Conservation (phyloP, 2,888 invertebrate species). For the Eilema caniola region DNA sequence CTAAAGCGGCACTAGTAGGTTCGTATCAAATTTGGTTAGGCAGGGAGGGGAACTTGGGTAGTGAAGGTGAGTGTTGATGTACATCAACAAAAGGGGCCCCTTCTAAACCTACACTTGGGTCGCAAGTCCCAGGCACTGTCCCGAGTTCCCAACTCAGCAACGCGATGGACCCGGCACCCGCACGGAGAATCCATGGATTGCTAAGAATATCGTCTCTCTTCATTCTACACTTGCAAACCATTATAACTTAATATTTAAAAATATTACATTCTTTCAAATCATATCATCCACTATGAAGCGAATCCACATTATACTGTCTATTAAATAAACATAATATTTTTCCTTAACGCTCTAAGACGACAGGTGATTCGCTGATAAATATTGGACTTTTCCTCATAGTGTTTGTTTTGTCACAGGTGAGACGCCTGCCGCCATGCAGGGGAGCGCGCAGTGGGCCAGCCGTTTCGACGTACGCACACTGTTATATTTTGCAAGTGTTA, state of each 20-base stretch:
- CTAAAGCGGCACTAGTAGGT: too few species aligned
- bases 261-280: not conserved
- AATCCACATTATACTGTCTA: slow-evolving; percentile 1
- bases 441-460: slow-evolving; percentile 85
- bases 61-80: too few species aligned
- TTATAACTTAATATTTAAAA: not conserved
- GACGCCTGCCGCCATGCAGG: slow-evolving; percentile 95
- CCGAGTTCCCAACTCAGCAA: too few species aligned
- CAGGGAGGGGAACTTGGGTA: too few species aligned
- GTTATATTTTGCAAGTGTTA: slow-evolving; percentile 55
- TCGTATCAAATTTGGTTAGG: too few species aligned
- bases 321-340: slow-evolving; percentile 20
- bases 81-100: too few species aligned
- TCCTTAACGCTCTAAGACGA: slow-evolving; percentile 16
- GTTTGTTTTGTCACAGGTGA: slow-evolving; percentile 87
- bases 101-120: too few species aligned
- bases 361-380: slow-evolving; percentile 19
- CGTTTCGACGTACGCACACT: slow-evolving; percentile 66
- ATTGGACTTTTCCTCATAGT: slow-evolving; percentile 21
- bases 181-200: too few species aligned
- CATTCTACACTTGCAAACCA: not conserved
- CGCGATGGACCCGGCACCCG: too few species aligned
- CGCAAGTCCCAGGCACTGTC: too few species aligned
- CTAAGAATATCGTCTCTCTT: not conserved
- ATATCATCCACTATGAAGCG: slow-evolving; percentile 1